A percentile compares a stretch with the other conserved stretches of the same genome.
These are phyloP conservation scores for Phoxinus dragarum DNA, from an alignment of 2,797 vertebrate species.

Conservation along the genomic window DNA sequence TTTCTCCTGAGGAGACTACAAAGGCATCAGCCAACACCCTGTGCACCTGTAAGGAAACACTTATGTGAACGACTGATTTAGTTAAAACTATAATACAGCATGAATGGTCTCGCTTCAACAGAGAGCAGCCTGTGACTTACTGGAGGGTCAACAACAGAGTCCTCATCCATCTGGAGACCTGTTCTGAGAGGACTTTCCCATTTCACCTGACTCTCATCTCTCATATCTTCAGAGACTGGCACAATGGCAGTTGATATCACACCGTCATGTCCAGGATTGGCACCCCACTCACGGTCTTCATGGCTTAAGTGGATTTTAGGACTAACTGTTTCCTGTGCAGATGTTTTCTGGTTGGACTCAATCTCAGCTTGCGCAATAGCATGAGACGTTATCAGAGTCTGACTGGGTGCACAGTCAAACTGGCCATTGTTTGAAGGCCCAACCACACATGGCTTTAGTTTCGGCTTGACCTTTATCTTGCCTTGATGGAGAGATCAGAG, in stretches of 20 bases:
- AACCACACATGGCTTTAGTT: not conserved
- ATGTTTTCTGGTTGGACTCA: not conserved
- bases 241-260: not conserved
- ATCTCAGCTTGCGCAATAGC: not conserved
- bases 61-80: not conserved
- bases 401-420: not conserved
- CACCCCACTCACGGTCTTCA: not conserved
- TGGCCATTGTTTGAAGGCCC: not conserved
- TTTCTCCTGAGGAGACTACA: conserved; percentile 17
- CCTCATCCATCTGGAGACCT: not conserved
- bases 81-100: not conserved
- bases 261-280: not conserved
- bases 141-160: conserved; percentile 2
- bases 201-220: not conserved
- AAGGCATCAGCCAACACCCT: conserved; percentile 31
- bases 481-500: conserved; percentile 20
- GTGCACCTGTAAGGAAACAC: not conserved
- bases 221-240: not conserved
- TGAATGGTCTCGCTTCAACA: not conserved
- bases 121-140: not conserved
- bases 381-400: not conserved
- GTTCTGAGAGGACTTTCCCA: not conserved
- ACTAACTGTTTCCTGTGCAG: conserved; percentile 6
- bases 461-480: conserved; percentile 32
- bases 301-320: not conserved